phyloP scores from a whole-genome alignment of 2,797 vertebrate genomes.

The Simalia tracyae region DNA sequence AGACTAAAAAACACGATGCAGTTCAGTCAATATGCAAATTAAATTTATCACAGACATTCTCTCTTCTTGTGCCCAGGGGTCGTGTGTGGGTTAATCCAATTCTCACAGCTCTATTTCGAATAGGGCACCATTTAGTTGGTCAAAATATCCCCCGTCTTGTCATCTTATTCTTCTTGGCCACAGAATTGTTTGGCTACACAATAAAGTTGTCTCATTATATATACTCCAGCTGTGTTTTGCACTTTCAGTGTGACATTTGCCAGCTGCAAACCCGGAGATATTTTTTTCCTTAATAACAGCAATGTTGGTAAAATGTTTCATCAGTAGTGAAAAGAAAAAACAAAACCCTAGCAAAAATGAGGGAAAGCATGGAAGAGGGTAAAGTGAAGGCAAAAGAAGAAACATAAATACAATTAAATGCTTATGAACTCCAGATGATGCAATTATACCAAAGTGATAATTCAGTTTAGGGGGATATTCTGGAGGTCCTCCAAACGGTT shows the following conservation, averaged over 20 bases:
- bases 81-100: constrained; percentile 51
- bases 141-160: constrained; percentile 58
- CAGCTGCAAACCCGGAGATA: constrained; percentile 41
- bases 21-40: constrained; percentile 41
- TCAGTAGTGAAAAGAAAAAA: background rate
- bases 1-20: constrained; percentile 46
- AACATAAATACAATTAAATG: background rate
- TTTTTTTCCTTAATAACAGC: constrained; percentile 13
- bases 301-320: constrained; percentile 28
- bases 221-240: constrained; percentile 64
- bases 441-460: background rate
- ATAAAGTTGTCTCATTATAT: constrained; percentile 52
- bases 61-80: constrained; percentile 39
- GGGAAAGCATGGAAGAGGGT: background rate
- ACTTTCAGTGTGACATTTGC: constrained; percentile 46
- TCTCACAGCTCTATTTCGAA: constrained; percentile 67
- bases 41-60: constrained; percentile 35
- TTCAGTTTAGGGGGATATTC: background rate
- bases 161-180: constrained; percentile 41
- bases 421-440: background rate
- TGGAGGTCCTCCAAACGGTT: background rate
- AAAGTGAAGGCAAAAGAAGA: constrained; percentile 20
- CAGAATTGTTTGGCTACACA: constrained; percentile 50
- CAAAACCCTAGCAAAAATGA: background rate
- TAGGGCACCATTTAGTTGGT: constrained; percentile 58